phyloP scores from a whole-genome alignment of 2,113 vertebrate species.

The Papio anubis region DNA sequence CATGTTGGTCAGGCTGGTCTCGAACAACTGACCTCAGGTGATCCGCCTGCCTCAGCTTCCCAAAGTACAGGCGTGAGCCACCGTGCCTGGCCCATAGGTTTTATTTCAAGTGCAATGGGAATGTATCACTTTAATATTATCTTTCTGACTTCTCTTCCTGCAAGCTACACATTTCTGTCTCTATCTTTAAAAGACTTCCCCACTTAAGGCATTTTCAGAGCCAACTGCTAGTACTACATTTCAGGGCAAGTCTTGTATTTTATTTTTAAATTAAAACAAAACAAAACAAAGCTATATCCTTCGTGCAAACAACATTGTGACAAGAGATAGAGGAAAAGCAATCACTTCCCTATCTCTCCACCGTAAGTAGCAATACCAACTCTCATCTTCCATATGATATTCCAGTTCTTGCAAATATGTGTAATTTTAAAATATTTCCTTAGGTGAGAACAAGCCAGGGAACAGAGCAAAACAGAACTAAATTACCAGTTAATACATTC shows the following conservation, averaged over 20 bases:
- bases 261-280: not conserved
- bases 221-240: not conserved
- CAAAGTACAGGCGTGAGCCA: no score
- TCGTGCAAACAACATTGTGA: not conserved
- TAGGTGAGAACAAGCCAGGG: not conserved
- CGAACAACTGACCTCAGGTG: no score
- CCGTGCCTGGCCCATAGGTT: not conserved
- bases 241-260: not conserved
- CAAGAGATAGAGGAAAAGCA: not conserved
- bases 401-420: not conserved
- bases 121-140: not conserved
- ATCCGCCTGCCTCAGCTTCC: no score
- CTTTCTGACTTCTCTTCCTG: constrained; percentile 16
- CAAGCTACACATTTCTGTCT: not conserved
- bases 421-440: not conserved
- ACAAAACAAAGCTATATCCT: not conserved
- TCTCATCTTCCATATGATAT: not conserved
- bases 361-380: not conserved
- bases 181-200: not conserved
- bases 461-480: not conserved
- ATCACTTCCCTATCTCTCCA: not conserved
- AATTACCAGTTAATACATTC: not conserved
- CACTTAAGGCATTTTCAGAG: not conserved
- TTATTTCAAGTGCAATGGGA: not conserved
- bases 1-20: no score